Percentiles rank a stretch among this genome's conserved stretches.
These are phyloP conservation scores for Diarsia rubi DNA, from an alignment of 2,888 invertebrate species.

Conservation along the genomic window DNA sequence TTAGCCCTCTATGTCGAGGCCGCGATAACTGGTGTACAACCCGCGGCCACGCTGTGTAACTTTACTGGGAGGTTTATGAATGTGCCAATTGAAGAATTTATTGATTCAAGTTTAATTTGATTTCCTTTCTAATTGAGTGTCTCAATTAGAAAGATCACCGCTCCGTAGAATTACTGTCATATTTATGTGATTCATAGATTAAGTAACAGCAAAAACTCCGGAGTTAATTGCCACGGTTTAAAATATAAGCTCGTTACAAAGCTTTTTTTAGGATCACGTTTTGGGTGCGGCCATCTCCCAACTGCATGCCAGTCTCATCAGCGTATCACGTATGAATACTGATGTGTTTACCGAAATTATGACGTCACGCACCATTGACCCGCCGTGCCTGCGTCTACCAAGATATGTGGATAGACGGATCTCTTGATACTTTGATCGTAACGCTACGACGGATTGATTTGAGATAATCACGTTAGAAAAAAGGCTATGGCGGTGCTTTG, in stretches of 20 bases:
- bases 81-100: background rate
- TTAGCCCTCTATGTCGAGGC: too few relatives aligned
- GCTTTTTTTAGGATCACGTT: constrained; percentile 61
- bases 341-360: constrained; percentile 77
- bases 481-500: background rate
- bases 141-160: background rate
- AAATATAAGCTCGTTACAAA: constrained; percentile 41
- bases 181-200: constrained; percentile 3
- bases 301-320: constrained; percentile 72
- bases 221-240: constrained; percentile 32
- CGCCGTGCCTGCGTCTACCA: constrained; percentile 72
- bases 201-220: constrained; percentile 12
- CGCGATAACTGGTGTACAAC: too few relatives aligned
- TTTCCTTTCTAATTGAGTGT: constrained; percentile 16
- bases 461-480: background rate
- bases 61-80: background rate
- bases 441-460: constrained; percentile 7
- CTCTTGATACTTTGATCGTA: constrained; percentile 34
- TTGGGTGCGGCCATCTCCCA: constrained; percentile 73
- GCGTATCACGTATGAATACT: constrained; percentile 69
- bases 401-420: constrained; percentile 56
- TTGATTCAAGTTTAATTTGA: background rate
- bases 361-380: constrained; percentile 88
- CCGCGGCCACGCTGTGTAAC: background rate
- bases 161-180: background rate